Base-by-base conservation (phyloP, 2,888 invertebrate genomes). In the Archips crataeganus region DNA sequence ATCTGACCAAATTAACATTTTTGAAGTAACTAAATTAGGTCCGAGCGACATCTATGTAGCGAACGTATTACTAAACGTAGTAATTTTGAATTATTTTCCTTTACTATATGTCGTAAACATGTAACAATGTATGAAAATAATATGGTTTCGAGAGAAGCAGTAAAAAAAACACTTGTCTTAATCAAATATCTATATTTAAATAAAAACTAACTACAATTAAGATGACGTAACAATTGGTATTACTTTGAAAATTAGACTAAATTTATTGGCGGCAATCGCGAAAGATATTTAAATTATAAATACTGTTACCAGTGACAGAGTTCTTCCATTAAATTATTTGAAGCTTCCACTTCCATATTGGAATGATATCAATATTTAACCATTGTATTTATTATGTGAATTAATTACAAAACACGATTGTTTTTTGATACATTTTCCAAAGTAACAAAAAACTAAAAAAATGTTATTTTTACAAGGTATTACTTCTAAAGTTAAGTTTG, bases 401-500 rank as follows among this genome's bases (percentile, higher is more conserved):
- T 32, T 32, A 32, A 23, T 32, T 4, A 32, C 32, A 57, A 57
- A 57, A 57, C 51, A 54, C 51, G 23, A 32, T 57, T 32, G 32
- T 10, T 32, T 32, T n/a, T 57, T 23, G 54, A 32, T 2, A 32
- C 32, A 32, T 32, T 32, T 32, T 57, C 11, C 11, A 10, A 54
- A 54, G 49, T 54, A 23, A 15, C 9, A 15, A 23, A 54, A 57
- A 57, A 57, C 57, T 32, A 32, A 57, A 57, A 57, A 57, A 36
- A 47, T 36, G 47, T 64, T 73, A 63, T 59, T 68, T 68, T 75
- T 71, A 59, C 63, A 66, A 54, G 36, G 57, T 51, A 68, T 73
- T 74, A 45, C 13, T 49, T 32, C 34, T 70, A 67, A 71, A 61
- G 75, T 84, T 85, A 83, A 81, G 81, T 84, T 84, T 80, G 71